A percentile compares a stretch with the other conserved stretches of the same genome.
Conservation (phyloP, 1,140 invertebrate genomes). For the Megathymus violae region DNA sequence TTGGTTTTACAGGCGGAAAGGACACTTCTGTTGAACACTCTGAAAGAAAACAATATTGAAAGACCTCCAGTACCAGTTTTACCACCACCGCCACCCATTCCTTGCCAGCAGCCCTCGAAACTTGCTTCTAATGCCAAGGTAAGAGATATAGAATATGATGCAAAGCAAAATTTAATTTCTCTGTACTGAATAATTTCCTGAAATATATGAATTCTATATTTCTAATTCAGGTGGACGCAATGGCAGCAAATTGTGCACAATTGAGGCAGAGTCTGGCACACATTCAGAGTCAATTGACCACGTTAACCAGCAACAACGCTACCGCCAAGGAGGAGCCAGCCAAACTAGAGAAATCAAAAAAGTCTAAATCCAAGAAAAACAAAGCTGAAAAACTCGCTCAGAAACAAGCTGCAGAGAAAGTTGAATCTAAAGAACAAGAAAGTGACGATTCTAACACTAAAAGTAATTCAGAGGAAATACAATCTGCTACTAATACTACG, state of each 20-base stretch:
- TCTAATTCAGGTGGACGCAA: constrained; percentile 85
- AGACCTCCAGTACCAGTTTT: constrained; percentile 78
- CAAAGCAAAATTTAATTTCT: too few species aligned
- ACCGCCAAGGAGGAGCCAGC: constrained; percentile 57
- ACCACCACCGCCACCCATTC: constrained; percentile 45
- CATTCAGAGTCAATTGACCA: constrained; percentile 84
- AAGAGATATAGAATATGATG: too few species aligned
- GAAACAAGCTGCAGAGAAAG: constrained; percentile 47
- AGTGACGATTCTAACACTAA: constrained; percentile 41
- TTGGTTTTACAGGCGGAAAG: constrained; percentile 84
- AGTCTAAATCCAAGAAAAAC: constrained; percentile 72
- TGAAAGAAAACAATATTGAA: constrained; percentile 85
- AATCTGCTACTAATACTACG: constrained; percentile 39
- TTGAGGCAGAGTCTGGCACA: constrained; percentile 85
- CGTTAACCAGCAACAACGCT: constrained; percentile 62
- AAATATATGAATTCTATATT: too few species aligned
- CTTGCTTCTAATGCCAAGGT: constrained; percentile 57
- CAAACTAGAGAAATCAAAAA: constrained; percentile 68
- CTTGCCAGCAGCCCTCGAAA: constrained; percentile 38
- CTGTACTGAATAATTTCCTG: too few species aligned
- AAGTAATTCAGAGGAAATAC: constrained; percentile 41
- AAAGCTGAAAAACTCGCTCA: constrained; percentile 57
- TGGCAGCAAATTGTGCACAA: constrained; percentile 85
- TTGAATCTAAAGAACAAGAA: constrained; percentile 45
- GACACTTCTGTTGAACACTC: constrained; percentile 78